Conservation (phyloP, 2,113 vertebrate species). For the Brachypodius melanocephalos region DNA sequence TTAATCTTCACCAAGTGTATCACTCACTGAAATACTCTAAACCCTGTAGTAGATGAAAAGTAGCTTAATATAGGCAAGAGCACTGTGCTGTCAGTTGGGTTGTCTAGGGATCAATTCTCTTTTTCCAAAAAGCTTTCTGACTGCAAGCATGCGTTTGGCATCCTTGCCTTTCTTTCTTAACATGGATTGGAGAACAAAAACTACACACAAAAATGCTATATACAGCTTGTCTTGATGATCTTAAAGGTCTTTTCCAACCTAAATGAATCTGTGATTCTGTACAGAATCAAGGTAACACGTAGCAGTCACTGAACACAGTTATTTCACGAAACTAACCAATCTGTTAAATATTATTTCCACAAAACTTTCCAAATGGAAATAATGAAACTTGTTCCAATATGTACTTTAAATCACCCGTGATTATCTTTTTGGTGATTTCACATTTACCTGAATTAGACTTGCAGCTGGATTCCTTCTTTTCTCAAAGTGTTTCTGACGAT, state of each 20-base stretch:
- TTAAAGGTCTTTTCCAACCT: neutral
- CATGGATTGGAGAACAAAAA: neutral
- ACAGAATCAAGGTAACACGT: neutral
- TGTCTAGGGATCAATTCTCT: constrained; percentile 6
- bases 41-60: neutral
- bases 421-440: neutral
- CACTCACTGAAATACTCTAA: neutral
- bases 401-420: neutral
- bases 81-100: neutral
- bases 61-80: neutral
- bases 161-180: neutral
- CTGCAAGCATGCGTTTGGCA: neutral
- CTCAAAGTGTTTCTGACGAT: constrained; percentile 98
- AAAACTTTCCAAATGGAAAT: neutral
- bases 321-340: neutral
- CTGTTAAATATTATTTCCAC: neutral
- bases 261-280: neutral
- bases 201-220: neutral
- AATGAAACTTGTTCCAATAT: neutral
- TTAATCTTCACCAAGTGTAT: neutral
- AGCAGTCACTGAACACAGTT: neutral
- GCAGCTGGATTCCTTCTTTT: constrained; percentile 96
- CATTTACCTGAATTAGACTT: constrained; percentile 93
- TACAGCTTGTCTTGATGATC: neutral
- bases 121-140: constrained; percentile 9